Base-by-base conservation (phyloP, 2,888 invertebrate genomes). In the Serripes groenlandicus region DNA sequence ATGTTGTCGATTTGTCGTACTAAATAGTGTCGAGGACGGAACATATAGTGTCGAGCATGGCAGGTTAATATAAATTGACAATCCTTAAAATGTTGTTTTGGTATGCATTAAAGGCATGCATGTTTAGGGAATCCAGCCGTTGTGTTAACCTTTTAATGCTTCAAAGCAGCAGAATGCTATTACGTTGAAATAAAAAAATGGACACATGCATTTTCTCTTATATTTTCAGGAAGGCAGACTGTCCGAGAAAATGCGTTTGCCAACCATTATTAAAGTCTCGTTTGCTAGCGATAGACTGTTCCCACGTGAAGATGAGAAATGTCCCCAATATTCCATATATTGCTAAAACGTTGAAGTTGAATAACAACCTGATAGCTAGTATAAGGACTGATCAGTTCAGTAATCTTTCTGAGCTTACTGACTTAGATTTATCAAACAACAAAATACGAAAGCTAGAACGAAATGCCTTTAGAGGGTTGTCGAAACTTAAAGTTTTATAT, bases 381-480 rank as follows among this genome's bases (percentile, higher is more conserved):
- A 42, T 66, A 26, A 26, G 7, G 4, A n/a, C 34, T 3, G 26
- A 66, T n/a, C 23, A n/a, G 26, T 66, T 66, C 42, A 26, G 28
- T 28, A 66, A 66, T 28, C 66, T 66, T 5, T 42, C 15, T 3
- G 21, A 66, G 11, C 26, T 66, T 11, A 42, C n/a, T 3, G 28
- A n/a, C 28, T 28, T 70, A 0, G 70, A 70, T 52, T 32, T 70
- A 70, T 70, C 70, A 23, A 30, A 49, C 9, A 70, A 70, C 54
- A 70, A 23, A 32, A 52, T 70, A 18, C 23, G 21, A 9, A 70
- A 5, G 23, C 32, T 70, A 34, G 35, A 54, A 32, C 21, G 0
- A 32, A 34, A 54, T 32, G 21, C 30, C 23, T 52, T 70, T 18
- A 1, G 26, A 15, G 70, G 54, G n/a, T 23, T 70, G n/a, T 54